These are phyloP conservation scores for Hypercompe scribonia DNA, from an alignment of 2,888 invertebrate species.

Conservation along the genomic window DNA sequence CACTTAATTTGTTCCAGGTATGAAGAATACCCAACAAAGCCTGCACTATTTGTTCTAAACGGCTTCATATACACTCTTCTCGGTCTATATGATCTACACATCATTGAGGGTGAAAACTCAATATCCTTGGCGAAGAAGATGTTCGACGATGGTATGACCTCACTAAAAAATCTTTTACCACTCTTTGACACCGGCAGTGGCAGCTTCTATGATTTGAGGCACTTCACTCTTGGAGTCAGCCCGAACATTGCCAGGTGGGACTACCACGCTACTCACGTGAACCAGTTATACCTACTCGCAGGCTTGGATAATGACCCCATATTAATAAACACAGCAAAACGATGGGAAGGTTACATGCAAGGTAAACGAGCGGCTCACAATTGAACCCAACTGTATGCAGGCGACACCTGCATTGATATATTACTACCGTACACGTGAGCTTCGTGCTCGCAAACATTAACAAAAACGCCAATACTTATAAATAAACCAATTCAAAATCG, in stretches of 20 bases:
- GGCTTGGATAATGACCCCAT: slow-evolving; percentile 94
- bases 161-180: slow-evolving; percentile 94
- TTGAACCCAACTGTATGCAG: slow-evolving; percentile 77
- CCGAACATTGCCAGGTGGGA: slow-evolving; percentile 99
- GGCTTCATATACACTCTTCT: slow-evolving; percentile 99
- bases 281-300: slow-evolving; percentile 95
- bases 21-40: slow-evolving; percentile 99
- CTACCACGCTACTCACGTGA: slow-evolving; percentile 99
- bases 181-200: slow-evolving; percentile 98
- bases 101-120: slow-evolving; percentile 90
- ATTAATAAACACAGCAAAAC: slow-evolving; percentile 92
- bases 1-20: slow-evolving; percentile 90
- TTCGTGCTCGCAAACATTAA: not conserved
- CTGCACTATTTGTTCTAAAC: slow-evolving; percentile 97
- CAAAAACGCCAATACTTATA: not conserved
- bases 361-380: slow-evolving; percentile 98
- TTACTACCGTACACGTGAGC: slow-evolving; percentile 12
- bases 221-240: slow-evolving; percentile 94
- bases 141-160: slow-evolving; percentile 94
- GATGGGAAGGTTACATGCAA: slow-evolving; percentile 98
- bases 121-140: slow-evolving; percentile 91
- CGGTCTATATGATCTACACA: slow-evolving; percentile 97
- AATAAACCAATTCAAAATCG: not conserved
- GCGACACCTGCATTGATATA: slow-evolving; percentile 32
- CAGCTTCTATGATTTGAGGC: slow-evolving; percentile 98